phyloP scores from a whole-genome alignment of 2,888 invertebrate species.

The Argyresthia albistria region DNA sequence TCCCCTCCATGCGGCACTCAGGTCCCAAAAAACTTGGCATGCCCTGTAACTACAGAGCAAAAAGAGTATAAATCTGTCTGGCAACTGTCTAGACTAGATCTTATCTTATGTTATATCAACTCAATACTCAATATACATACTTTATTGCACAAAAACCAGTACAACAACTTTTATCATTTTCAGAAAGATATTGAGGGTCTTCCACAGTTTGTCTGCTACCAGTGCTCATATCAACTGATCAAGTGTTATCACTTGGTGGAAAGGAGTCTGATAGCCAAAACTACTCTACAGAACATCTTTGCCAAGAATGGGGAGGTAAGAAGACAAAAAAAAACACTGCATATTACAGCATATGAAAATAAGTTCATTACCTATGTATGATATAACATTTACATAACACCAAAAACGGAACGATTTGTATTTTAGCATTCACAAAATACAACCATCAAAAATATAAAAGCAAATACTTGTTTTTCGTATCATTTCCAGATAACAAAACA shows the following conservation, averaged over 20 bases:
- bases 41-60: too few relatives aligned
- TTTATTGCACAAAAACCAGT: too few relatives aligned
- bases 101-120: too few relatives aligned
- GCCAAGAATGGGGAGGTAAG: slow-evolving; percentile 22
- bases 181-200: slow-evolving; percentile 16
- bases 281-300: slow-evolving; percentile 24
- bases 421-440: too few relatives aligned
- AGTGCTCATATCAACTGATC: slow-evolving; percentile 20
- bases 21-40: too few relatives aligned
- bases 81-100: too few relatives aligned
- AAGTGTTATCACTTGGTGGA: slow-evolving; percentile 22
- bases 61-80: too few relatives aligned
- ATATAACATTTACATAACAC: neutral
- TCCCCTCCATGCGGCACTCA: too few relatives aligned
- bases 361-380: neutral
- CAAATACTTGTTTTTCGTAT: neutral
- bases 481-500: slow-evolving; percentile 2
- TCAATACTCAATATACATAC: too few relatives aligned
- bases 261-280: slow-evolving; percentile 21
- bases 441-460: neutral
- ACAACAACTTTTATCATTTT: neutral
- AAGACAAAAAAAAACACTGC: neutral
- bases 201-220: slow-evolving; percentile 25
- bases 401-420: too few relatives aligned
- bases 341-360: neutral